Percentiles rank a stretch among this genome's conserved stretches.
phyloP scores from a whole-genome alignment of 2,888 invertebrate species.

The Apocheima hispidaria region DNA sequence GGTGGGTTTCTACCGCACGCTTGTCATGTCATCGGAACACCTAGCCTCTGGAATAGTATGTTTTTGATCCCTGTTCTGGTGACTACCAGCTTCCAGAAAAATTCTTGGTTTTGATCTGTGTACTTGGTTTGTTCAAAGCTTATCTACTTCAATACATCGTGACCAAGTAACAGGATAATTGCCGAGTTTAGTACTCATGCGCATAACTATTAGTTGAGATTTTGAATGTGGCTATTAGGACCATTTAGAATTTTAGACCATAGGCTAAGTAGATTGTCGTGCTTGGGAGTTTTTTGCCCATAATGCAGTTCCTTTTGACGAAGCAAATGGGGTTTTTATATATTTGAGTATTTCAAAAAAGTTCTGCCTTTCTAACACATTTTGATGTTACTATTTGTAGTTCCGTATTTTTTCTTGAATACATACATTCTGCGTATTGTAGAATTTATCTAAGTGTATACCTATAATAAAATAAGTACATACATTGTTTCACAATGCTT shows the following conservation, averaged over 20 bases:
- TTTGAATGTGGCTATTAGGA: conserved; percentile 23
- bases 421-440: background rate
- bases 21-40: background rate
- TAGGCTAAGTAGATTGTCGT: conserved; percentile 31
- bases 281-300: conserved; percentile 14
- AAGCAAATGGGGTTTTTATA: background rate
- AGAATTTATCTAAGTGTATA: too few relatives aligned
- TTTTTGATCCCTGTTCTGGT: too few relatives aligned
- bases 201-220: conserved; percentile 27
- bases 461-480: too few relatives aligned
- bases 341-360: too few relatives aligned
- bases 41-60: background rate
- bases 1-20: background rate
- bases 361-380: too few relatives aligned
- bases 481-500: background rate
- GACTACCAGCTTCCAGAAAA: background rate
- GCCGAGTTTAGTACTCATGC: conserved; percentile 26
- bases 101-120: too few relatives aligned
- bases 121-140: background rate
- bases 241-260: conserved; percentile 21
- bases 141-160: conserved; percentile 5
- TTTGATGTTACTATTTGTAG: too few relatives aligned
- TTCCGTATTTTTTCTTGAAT: background rate
- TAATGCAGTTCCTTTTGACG: background rate
- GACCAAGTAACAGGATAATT: conserved; percentile 60